These are phyloP conservation scores for Macrophya alboannulata DNA, from an alignment of 2,888 invertebrate species.

Conservation along the genomic window DNA sequence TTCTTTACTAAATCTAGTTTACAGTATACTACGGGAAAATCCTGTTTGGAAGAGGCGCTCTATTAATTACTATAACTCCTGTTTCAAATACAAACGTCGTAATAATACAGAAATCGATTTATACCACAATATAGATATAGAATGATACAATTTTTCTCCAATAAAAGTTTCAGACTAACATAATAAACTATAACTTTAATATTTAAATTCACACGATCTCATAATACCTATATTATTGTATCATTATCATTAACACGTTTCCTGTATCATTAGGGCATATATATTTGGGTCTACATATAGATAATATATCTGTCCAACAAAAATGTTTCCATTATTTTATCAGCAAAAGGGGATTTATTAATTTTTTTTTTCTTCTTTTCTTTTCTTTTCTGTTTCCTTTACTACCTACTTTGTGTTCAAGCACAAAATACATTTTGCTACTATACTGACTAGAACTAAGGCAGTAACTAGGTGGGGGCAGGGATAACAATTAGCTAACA, in stretches of 20 bases:
- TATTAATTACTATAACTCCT: neutral
- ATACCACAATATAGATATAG: neutral
- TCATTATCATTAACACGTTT: neutral
- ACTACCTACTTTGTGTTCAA: neutral
- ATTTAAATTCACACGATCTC: neutral
- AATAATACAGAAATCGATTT: neutral
- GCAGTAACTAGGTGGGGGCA: slow-evolving; percentile 9
- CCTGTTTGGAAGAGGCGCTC: slow-evolving; percentile 49
- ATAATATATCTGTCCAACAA: neutral
- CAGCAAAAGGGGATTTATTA: neutral
- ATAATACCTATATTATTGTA: neutral
- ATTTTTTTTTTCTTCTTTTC: neutral
- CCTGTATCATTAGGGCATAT: slow-evolving; percentile 30
- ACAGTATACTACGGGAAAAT: slow-evolving; percentile 31
- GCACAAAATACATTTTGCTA: slow-evolving; percentile 22
- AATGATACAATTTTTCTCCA: neutral
- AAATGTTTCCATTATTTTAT: slow-evolving; percentile 9
- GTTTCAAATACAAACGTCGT: neutral
- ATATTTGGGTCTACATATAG: slow-evolving; percentile 15
- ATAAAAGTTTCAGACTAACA: slow-evolving; percentile 17
- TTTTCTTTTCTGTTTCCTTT: neutral
- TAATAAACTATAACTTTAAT: neutral
- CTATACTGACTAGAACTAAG: neutral
- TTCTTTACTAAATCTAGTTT: slow-evolving; percentile 36
- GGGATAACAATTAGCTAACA: neutral